Evolutionary conservation across 2,888 invertebrate species (phyloP).

Genomic region (Hydropsyche betteni): DNA sequence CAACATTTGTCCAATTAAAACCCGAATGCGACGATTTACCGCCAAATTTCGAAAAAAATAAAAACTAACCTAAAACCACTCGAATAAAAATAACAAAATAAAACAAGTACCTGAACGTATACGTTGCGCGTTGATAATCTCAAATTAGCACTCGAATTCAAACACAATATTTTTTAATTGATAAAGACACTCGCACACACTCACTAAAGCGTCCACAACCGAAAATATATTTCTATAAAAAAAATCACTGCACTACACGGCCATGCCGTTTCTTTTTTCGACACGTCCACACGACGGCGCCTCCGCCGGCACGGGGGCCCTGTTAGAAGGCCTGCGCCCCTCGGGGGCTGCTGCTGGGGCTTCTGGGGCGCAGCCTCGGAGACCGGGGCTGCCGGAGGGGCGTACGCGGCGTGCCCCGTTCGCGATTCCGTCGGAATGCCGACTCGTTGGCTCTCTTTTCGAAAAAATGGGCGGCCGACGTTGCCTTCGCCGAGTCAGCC

Average conservation of each 20-base stretch:
- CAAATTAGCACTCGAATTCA: not conserved
- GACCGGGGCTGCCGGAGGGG: not conserved
- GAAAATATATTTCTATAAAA: not conserved
- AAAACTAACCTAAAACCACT: no score
- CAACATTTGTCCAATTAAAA: no score
- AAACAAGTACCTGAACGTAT: conserved; percentile 4
- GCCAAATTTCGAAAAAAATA: no score
- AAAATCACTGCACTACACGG: not conserved
- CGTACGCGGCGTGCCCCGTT: conserved; percentile 36
- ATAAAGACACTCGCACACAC: not conserved
- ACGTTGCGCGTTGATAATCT: not conserved
- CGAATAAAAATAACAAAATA: not conserved
- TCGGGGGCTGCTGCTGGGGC: not conserved
- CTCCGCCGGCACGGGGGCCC: conserved; percentile 1
- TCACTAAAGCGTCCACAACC: not conserved
- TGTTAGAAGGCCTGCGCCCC: not conserved
- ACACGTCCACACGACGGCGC: conserved; percentile 6
- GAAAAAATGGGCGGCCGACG: conserved; percentile 44
- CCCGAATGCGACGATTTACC: no score
- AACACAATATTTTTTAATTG: not conserved
- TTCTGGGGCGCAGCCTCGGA: not conserved
- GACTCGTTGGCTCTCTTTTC: conserved; percentile 44
- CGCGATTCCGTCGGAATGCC: conserved; percentile 49
- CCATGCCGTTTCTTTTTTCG: not conserved
- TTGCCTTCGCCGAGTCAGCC: conserved; percentile 54